Evolutionary conservation across 2,113 vertebrate genomes (phyloP).

Genomic region (Syngnathoides biaculeatus): DNA sequence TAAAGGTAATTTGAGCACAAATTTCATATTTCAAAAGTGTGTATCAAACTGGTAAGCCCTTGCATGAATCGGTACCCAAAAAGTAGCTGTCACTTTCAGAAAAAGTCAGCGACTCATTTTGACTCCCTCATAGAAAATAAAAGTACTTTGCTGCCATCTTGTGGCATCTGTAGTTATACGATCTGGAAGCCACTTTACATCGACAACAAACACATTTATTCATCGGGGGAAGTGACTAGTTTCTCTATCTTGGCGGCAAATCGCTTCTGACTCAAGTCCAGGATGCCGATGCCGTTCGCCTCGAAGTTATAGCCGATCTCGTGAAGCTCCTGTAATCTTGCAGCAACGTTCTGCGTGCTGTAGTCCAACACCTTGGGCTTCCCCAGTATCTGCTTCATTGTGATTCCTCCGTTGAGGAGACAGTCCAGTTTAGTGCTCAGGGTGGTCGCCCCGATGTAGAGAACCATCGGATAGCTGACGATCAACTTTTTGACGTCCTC

Average conservation of each 20-base stretch:
- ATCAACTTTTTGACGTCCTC: slow-evolving; percentile 62
- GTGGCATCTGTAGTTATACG: not conserved
- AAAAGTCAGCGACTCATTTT: too few relatives aligned
- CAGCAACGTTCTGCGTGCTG: slow-evolving; percentile 67
- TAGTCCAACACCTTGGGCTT: slow-evolving; percentile 70
- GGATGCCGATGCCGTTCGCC: slow-evolving; percentile 66
- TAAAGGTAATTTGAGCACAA: too few relatives aligned
- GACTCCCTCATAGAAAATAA: too few relatives aligned
- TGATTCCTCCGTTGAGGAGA: slow-evolving; percentile 69
- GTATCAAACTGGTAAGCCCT: too few relatives aligned
- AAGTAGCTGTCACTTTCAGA: too few relatives aligned
- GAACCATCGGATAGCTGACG: slow-evolving; percentile 50
- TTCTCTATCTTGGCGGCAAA: slow-evolving; percentile 72
- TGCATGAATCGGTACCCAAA: too few relatives aligned
- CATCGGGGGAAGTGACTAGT: slow-evolving; percentile 15
- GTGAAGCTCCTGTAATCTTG: slow-evolving; percentile 63
- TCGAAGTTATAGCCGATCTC: slow-evolving; percentile 70
- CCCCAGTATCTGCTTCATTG: slow-evolving; percentile 62
- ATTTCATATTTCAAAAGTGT: too few relatives aligned
- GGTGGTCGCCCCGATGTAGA: slow-evolving; percentile 65
- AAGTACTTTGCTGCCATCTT: too few relatives aligned
- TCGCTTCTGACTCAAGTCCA: slow-evolving; percentile 70
- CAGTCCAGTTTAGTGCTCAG: slow-evolving; percentile 74
- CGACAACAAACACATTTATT: slow-evolving; percentile 11
- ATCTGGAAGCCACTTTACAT: not conserved